Conservation (phyloP, 2,888 invertebrate genomes). For the Molorchus minor region DNA sequence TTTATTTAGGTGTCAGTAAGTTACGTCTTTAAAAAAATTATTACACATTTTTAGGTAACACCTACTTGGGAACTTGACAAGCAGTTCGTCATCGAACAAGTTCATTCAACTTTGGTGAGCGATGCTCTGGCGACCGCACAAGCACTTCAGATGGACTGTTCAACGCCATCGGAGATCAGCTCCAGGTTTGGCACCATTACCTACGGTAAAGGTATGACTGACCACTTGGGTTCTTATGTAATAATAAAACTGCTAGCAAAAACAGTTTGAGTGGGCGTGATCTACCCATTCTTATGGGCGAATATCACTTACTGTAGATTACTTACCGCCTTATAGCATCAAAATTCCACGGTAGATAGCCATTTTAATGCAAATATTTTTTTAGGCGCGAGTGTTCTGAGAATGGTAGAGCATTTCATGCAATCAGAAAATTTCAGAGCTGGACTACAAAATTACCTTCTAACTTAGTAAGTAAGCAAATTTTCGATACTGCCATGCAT, state of each 20-base stretch:
- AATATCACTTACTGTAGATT: no score
- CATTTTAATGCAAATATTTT: no score
- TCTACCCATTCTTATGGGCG: no score
- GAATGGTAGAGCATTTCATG: conserved; percentile 46
- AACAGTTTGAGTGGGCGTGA: no score
- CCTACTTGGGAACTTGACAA: conserved; percentile 70
- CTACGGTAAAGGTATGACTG: conserved; percentile 45
- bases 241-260: no score
- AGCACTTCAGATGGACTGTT: conserved; percentile 67
- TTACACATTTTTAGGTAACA: conserved; percentile 49
- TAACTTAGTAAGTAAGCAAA: conserved; percentile 35
- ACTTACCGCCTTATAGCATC: no score
- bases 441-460: conserved; percentile 40
- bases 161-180: conserved; percentile 68
- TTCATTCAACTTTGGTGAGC: conserved; percentile 70
- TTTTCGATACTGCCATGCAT: background rate
- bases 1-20: no score
- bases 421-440: conserved; percentile 35
- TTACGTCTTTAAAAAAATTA: conserved; percentile 3
- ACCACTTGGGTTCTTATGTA: background rate
- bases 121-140: conserved; percentile 70
- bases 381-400: conserved; percentile 43
- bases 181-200: conserved; percentile 72
- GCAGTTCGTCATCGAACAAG: conserved; percentile 76
- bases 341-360: no score